Evolutionary conservation across 2,888 invertebrate genomes (phyloP), one percentile per base, ranked within the genome.

Genomic region (Pristionchus arcanus): DNA sequence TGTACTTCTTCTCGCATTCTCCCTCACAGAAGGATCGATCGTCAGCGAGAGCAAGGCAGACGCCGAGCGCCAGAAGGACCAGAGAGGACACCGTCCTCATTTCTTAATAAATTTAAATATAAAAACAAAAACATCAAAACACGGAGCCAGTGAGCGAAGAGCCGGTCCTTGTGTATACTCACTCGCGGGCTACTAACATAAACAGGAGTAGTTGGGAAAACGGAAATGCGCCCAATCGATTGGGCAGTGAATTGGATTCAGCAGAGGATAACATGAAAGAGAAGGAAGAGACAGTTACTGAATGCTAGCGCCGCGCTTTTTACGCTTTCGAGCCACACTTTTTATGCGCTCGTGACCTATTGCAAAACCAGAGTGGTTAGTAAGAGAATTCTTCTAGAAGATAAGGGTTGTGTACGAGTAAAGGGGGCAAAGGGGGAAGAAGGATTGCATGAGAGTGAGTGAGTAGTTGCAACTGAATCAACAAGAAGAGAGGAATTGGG

Each of bases 1-100:
- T 74, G 77, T 63, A 88, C 77, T 88, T 71, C 88, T 77, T 88
- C 31, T 19, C 59, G 55, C 88, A 88, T 31, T 88, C 59, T 25
- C 77, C 88, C 71, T 53, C 28, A 25, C 88, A 88, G 88, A 74
- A 88, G 77, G 88, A 88, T 19, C 34, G 34, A 59, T 88, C 88
- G 88, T 88, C 88, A 0, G 55, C 74, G 53, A 77, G 9, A 5
- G 28, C 74, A 19, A 55, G 34, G 19, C 21, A 28, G 37, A 34
- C 15, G 25, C 34, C n/a, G 28, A 88, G 0, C 21, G 74, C 42
- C 25, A 55, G 49, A 37, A 87, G 19, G 68, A 87, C 42, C 4
- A 34, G 63, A 15, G 55, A 42, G 66, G 66, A 37, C 42, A 28
- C n/a, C n/a, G 68, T 68, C 87, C 68, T 68, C 68, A 87, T 68